Evolutionary conservation across 2,888 invertebrate species (phyloP).

Genomic region (Syrista parreyssii): DNA sequence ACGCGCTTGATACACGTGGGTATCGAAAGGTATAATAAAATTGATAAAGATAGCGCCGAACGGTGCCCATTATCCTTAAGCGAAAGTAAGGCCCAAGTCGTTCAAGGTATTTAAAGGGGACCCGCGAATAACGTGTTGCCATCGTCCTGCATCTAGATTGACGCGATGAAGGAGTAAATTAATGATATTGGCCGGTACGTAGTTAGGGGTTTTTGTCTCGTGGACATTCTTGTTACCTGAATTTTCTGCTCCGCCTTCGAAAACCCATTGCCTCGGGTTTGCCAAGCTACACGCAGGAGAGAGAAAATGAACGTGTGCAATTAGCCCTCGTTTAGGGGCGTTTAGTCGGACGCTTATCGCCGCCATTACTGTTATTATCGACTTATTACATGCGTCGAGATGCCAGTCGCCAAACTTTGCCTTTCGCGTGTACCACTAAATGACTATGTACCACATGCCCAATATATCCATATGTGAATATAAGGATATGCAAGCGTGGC

Average conservation of each 20-base stretch:
- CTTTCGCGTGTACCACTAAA: conserved; percentile 4
- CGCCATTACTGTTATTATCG: conserved; percentile 64
- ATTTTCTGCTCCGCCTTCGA: not conserved
- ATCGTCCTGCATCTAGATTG: conserved; percentile 33
- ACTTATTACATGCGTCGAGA: conserved; percentile 57
- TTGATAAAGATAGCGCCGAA: not conserved
- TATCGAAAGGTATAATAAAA: not conserved
- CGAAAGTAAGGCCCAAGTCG: not conserved
- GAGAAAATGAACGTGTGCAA: conserved; percentile 40
- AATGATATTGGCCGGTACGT: conserved; percentile 46
- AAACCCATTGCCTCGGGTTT: not conserved
- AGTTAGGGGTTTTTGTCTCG: conserved; percentile 30
- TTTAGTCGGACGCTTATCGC: conserved; percentile 61
- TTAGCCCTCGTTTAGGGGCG: conserved; percentile 64
- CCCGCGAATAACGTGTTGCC: not conserved
- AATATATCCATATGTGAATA: not conserved
- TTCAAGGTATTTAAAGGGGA: not conserved
- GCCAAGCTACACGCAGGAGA: not conserved
- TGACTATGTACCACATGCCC: not conserved
- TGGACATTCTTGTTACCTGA: not conserved
- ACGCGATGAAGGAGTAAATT: conserved; percentile 49
- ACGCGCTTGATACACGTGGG: not conserved
- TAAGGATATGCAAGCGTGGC: conserved; percentile 6
- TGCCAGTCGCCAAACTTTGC: conserved; percentile 37
- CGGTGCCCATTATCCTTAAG: not conserved